Base-by-base conservation (phyloP, 1,140 invertebrate genomes). In the Pseudomyrmex concolor region DNA sequence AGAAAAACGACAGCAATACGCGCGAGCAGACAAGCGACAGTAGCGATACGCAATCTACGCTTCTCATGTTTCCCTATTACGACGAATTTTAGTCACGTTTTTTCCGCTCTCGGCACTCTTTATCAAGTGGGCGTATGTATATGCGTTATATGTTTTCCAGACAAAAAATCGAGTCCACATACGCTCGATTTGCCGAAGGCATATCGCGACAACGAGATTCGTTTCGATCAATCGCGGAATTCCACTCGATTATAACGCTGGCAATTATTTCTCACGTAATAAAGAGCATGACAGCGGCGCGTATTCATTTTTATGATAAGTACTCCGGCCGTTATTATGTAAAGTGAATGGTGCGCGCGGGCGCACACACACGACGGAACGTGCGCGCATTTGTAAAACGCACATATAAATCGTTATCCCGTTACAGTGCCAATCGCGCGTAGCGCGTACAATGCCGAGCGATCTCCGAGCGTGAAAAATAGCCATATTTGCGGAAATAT, bases 101-200 rank as follows among this genome's bases (percentile, higher is more conserved):
- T 67, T 13, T 13, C 60, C 3, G 12, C 45, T n/a, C 22, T 60
- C 15, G 45, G 5, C 17, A 48, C 34, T 34, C 5, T 60, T 86
- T 87, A 86, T 87, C 86, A 70, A 76, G 81, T 87, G 68, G 86
- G 86, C 86, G 86, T 87, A 67, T 43, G 8, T 17, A 5, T 17
- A 12, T 9, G 15, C 15, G 19, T 43, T 12, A 43, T 54, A 22
- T 51, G 17, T 77, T 77, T 70, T 59, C 19, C 64, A 48, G 50
- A 15, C 34, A 15, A 17, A 13, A 60, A 59, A 9, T 70, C 68
- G 50, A 51, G 2, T 10, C 12, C 48, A 66, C 50, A 43, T 10
- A 12, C 43, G 17, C 45, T 1, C 59, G 7, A 17, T 57, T 43
- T 68, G 5, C 0, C 43, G 54, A 78, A 22, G 51, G 43, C 76